Evolutionary conservation across 2,888 invertebrate species (phyloP).

Genomic region (Eupithecia inturbata): DNA sequence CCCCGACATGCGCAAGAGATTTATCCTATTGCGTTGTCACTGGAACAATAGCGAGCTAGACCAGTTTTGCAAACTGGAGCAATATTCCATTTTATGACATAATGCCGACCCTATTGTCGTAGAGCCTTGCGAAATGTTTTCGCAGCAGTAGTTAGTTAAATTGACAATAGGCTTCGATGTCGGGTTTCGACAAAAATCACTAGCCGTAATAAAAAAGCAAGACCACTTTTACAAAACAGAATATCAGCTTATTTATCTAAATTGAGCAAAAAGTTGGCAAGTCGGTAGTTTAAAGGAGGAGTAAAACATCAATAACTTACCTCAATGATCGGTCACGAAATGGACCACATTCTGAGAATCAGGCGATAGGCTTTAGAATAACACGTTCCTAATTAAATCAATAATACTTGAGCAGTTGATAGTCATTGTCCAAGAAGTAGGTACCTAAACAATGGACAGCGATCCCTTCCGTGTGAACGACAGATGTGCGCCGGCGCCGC

Average conservation of each 20-base stretch:
- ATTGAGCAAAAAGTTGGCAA: constrained; percentile 41
- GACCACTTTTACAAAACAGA: constrained; percentile 52
- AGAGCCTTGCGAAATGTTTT: constrained; percentile 74
- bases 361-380: neutral
- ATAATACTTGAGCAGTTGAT: neutral
- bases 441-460: constrained; percentile 50
- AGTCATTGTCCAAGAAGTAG: constrained; percentile 30
- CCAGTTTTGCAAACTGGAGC: constrained; percentile 72
- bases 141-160: constrained; percentile 61
- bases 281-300: constrained; percentile 40
- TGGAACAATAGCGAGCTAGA: constrained; percentile 67
- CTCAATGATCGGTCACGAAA: constrained; percentile 12
- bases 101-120: constrained; percentile 61
- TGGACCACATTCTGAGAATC: neutral
- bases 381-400: neutral
- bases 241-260: constrained; percentile 31
- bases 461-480: constrained; percentile 78
- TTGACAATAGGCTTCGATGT: constrained; percentile 60
- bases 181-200: constrained; percentile 62
- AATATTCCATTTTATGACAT: constrained; percentile 70
- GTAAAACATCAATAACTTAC: constrained; percentile 22
- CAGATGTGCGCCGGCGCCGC: constrained; percentile 76
- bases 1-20: constrained; percentile 71
- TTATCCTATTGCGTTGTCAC: constrained; percentile 71
- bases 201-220: constrained; percentile 64